A percentile compares a stretch with the other conserved stretches of the same genome.
phyloP scores from a whole-genome alignment of 2,888 invertebrate genomes.

The Tethea ocularis region DNA sequence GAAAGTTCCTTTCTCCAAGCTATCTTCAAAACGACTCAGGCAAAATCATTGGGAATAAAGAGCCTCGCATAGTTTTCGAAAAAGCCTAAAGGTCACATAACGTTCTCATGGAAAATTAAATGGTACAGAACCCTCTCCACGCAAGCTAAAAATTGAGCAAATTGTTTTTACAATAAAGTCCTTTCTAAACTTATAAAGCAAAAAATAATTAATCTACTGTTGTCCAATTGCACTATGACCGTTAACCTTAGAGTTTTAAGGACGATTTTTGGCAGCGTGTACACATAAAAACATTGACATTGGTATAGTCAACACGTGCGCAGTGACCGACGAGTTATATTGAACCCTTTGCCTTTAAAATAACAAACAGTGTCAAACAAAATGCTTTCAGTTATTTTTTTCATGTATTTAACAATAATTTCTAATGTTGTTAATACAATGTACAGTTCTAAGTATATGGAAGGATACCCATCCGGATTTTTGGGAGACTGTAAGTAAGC shows the following conservation, averaged over 20 bases:
- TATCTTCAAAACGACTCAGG: too few relatives aligned
- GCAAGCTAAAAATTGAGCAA: too few relatives aligned
- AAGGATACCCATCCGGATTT: slow-evolving; percentile 62
- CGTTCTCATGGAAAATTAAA: too few relatives aligned
- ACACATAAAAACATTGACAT: slow-evolving; percentile 9
- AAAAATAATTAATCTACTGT: neutral
- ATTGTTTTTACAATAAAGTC: too few relatives aligned
- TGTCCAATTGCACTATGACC: neutral
- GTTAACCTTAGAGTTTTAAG: neutral
- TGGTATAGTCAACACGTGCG: slow-evolving; percentile 6
- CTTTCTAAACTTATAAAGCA: neutral
- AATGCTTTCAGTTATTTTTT: slow-evolving; percentile 16
- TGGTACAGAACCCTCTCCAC: too few relatives aligned
- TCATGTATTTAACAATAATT: slow-evolving; percentile 25
- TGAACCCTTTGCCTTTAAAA: neutral
- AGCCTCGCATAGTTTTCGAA: too few relatives aligned
- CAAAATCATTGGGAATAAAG: too few relatives aligned
- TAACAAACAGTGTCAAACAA: neutral
- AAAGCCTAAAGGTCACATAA: too few relatives aligned
- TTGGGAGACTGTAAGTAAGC: slow-evolving; percentile 62
- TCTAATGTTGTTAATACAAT: slow-evolving; percentile 33
- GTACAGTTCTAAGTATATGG: slow-evolving; percentile 53
- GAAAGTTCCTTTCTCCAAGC: too few relatives aligned
- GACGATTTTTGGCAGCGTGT: neutral
- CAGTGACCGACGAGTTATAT: neutral